Evolutionary conservation across 30 jellyfish, hydroid and myxozoan genomes (phyloP), one percentile per base, ranked within the genome.

Genomic region (Catostylus mosaicus): DNA sequence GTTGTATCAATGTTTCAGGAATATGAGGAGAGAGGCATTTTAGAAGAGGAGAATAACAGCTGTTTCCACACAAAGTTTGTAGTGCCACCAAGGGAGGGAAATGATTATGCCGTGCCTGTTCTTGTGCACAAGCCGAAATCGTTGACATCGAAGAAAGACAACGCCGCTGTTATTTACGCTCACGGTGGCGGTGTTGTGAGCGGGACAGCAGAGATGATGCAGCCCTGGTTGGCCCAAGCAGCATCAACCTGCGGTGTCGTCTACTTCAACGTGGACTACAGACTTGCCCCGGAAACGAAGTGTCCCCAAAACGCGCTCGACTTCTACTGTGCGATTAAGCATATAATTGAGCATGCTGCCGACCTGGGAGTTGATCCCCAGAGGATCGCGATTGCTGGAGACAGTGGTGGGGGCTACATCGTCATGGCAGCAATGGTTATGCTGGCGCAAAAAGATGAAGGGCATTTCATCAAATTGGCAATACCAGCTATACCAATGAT

Each of bases 281-380:
- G n/a, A n/a, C n/a, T n/a, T 16, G 84, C 84, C 19, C 76, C 84
- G 18, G 84, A 72, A 32, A 72, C 84, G 40, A 72, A 72, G 73
- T 72, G 84, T 31, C 84, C 84, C 19, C 40, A 72, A 14, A 72
- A 72, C 34, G 84, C 30, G 43, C 68, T 43, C 33, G 84, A 72
- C 32, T 72, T 72, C 47, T 72, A 72, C 30, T 45, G 71, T n/a
- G 84, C 84, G 14, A 43, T 72, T 32, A 72, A 72, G 30, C 71
- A 72, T 20, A 50, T 72, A 4, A 26, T 45, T 46, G 71, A 72
- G 73, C 33, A 72, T 47, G 84, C 84, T 35, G n/a, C 68, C 19
- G 84, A 72, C 0, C 46, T 35, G 18, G 84, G 84, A 0, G 6
- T 72, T 38, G 84, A 72, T 43, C 10, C 84, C 20, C 29, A 50